phyloP scores from a whole-genome alignment of 2,113 vertebrate species.

The Megaptera novaeangliae region DNA sequence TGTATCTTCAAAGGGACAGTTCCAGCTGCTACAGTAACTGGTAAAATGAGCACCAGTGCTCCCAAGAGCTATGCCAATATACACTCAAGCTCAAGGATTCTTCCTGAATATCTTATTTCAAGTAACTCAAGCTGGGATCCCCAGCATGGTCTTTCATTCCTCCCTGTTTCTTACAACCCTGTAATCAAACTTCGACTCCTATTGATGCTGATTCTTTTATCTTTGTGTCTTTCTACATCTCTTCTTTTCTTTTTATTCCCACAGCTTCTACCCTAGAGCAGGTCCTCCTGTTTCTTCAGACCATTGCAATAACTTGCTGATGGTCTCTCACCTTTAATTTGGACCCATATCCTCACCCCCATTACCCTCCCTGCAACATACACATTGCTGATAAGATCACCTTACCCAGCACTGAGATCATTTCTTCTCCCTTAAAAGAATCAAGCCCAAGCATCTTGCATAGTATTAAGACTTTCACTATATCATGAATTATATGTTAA shows the following conservation, averaged over 20 bases:
- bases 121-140: not conserved
- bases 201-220: not conserved
- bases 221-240: not conserved
- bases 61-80: not conserved
- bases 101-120: not conserved
- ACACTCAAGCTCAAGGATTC: not conserved
- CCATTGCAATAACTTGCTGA: not conserved
- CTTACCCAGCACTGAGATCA: not conserved
- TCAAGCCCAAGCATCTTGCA: not conserved
- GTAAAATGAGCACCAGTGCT: not conserved
- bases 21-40: not conserved
- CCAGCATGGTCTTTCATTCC: not conserved
- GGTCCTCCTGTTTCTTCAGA: not conserved
- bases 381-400: not conserved
- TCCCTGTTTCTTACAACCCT: not conserved
- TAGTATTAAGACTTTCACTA: not conserved
- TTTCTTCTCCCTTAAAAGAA: not conserved
- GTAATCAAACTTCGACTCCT: not conserved
- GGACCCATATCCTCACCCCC: not conserved
- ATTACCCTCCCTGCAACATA: not conserved
- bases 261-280: not conserved
- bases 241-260: not conserved
- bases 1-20: not conserved
- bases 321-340: not conserved
- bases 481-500: not conserved